Conservation (phyloP, 2,888 invertebrate species). For the Atherix ibis region DNA sequence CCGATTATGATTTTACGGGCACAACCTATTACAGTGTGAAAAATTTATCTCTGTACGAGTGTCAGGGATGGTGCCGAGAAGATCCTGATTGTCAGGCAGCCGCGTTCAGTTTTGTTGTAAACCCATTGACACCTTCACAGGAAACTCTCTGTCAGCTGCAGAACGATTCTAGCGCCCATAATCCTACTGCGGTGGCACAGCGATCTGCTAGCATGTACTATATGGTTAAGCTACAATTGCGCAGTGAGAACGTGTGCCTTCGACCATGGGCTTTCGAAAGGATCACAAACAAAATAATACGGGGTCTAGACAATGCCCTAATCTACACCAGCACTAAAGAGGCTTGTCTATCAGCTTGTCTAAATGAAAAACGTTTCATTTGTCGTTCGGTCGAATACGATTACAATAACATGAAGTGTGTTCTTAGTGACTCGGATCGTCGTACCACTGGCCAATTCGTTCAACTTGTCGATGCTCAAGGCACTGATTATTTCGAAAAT, state of each 20-base stretch:
- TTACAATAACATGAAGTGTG: constrained; percentile 81
- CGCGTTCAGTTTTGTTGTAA: constrained; percentile 84
- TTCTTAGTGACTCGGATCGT: constrained; percentile 77
- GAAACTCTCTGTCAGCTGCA: constrained; percentile 82
- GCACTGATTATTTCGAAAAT: constrained; percentile 71
- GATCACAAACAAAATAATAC: constrained; percentile 81
- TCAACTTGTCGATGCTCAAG: constrained; percentile 76
- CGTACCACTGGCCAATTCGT: constrained; percentile 75
- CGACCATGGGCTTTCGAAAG: constrained; percentile 89
- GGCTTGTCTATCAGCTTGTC: constrained; percentile 80
- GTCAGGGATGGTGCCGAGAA: constrained; percentile 89
- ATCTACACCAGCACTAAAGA: constrained; percentile 90
- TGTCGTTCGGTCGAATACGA: constrained; percentile 89
- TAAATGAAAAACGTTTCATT: constrained; percentile 83
- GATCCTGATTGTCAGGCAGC: constrained; percentile 85
- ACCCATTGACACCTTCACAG: constrained; percentile 81
- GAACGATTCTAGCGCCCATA: constrained; percentile 82
- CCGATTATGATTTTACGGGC: constrained; percentile 80
- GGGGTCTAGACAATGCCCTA: constrained; percentile 78
- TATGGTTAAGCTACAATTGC: constrained; percentile 75
- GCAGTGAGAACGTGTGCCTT: constrained; percentile 81
- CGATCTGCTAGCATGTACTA: constrained; percentile 84
- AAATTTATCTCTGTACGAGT: constrained; percentile 82
- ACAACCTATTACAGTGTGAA: constrained; percentile 84
- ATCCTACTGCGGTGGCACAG: constrained; percentile 70